Conservation (phyloP, 1,140 invertebrate species). For the Chionoecetes opilio region DNA sequence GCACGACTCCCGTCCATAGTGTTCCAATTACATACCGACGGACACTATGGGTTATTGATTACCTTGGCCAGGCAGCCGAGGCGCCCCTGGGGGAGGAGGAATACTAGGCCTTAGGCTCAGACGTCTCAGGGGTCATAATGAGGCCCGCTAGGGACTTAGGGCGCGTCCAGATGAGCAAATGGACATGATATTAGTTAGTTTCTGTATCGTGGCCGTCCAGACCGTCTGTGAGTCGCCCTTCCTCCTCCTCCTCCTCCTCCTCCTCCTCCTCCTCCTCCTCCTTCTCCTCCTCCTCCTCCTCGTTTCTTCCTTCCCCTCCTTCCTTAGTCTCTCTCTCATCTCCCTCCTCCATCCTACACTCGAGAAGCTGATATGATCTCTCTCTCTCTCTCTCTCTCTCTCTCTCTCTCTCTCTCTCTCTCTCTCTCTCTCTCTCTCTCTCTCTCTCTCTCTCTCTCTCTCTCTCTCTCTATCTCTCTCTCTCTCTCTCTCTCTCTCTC, state of each 20-base stretch:
- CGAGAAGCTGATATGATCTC: neutral
- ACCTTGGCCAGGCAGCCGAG: neutral
- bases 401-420: neutral
- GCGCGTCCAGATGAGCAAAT: slow-evolving; percentile 50
- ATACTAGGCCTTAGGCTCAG: neutral
- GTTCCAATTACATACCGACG: slow-evolving; percentile 77
- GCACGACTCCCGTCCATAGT: slow-evolving; percentile 64
- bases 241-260: slow-evolving; percentile 37
- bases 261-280: neutral
- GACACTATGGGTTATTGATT: slow-evolving; percentile 77
- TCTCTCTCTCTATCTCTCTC: too few relatives aligned
- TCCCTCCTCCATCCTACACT: slow-evolving; percentile 24
- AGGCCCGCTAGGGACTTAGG: neutral
- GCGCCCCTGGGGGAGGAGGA: neutral
- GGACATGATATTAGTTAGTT: slow-evolving; percentile 75
- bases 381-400: neutral
- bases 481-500: too few relatives aligned
- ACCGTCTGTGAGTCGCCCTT: slow-evolving; percentile 12
- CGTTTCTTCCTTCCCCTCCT: neutral
- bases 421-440: slow-evolving; percentile 55
- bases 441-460: slow-evolving; percentile 46
- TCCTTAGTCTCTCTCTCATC: neutral
- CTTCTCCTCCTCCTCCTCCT: neutral
- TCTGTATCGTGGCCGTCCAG: slow-evolving; percentile 54
- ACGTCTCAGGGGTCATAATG: neutral